Base-by-base conservation (phyloP, 2,113 vertebrate genomes). In the Verasper variegatus region DNA sequence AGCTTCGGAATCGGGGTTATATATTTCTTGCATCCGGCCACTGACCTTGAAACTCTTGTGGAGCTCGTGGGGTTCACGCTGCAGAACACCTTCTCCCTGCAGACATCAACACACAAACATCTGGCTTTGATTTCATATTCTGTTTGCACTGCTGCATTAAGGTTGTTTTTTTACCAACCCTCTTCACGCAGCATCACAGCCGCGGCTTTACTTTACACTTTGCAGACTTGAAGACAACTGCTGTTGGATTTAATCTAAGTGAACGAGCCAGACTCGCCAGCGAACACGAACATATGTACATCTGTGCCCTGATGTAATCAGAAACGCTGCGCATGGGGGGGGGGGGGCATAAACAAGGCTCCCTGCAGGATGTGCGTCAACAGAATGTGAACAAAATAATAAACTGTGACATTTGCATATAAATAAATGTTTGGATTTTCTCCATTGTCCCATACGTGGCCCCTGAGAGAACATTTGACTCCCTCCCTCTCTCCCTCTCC, bases 1-100 rank as follows among this genome's bases (percentile, higher is more conserved):
- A 27, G 27, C 27, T 27, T 27, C 27, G 5, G 27, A 27, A 27
- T 5, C 27, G 4, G 4, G 27, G 27, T 27, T 5, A 27, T 27
- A 27, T 0, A 27, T 5, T 27, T 27, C 27, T 5, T 0, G 27
- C 27, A 5, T 84, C 59, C 42, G 21, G 9, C 64, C 52, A 13
- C 70, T 82, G 86, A 86, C 82, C 71, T 81, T 76, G 66, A 74
- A 18, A 47, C 76, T 67, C 45, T 51, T 7, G 17, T 51, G 47
- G 47, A 18, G 47, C 4, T 27, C 10, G 47, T 18, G 47, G 12
- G 10, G 10, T 42, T 10, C 31, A 35, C 24, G 24, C 24, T 24
- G 4, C 31, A 35, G 31, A 35, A 7, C 47, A 4, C 15, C 47
- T 18, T 8, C 47, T 49, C 17, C 47, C 47, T 18, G 47, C 47